Evolutionary conservation across 2,888 invertebrate species (phyloP), one percentile per base, ranked within the genome.

Genomic region (Lamproptera curius): DNA sequence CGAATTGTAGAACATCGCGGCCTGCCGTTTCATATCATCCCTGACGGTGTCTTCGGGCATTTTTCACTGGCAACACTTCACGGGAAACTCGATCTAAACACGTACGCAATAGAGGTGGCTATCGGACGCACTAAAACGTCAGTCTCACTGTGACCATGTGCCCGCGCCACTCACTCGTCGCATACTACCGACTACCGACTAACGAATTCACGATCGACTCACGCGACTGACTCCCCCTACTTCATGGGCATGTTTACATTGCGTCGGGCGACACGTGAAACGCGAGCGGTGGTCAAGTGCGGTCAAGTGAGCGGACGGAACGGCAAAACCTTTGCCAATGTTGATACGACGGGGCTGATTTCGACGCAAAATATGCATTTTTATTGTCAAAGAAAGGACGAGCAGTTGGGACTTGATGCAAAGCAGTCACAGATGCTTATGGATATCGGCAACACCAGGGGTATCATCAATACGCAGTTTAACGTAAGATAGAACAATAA

Each of bases 1-100:
- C 6, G 86, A 74, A 61, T 87, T 85, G 63, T 87, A 87, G 62
- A 84, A 86, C 77, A 84, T 73, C 39, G 86, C 86, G 2, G 86
- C 86, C 55, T 87, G 85, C 52, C 86, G 67, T 61, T 87, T 87
- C 63, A 87, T 59, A 51, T 87, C 86, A 38, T 83, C 81, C 43
- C 74, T 66, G 13, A 86, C 78, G 1, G 79, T 59, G 57, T 85
- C 85, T 67, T 82, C 85, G 56, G 61, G 79, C 85, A 84, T 84
- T 69, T 61, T 66, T 10, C 28, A 28, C 28, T 28, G 4, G 20
- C 20, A n/a, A 28, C 2, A 6, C 6, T 6, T 28, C 28, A 6
- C 28, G n/a, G 37, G 40, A 37, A 42, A 42, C 17, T 33, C 15
- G 11, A 33, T 37, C 31, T 43, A 42, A 38, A 2, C 0, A 0